Evolutionary conservation across 2,888 invertebrate genomes (phyloP), one percentile per base, ranked within the genome.

Genomic region (Panorpa germanica): DNA sequence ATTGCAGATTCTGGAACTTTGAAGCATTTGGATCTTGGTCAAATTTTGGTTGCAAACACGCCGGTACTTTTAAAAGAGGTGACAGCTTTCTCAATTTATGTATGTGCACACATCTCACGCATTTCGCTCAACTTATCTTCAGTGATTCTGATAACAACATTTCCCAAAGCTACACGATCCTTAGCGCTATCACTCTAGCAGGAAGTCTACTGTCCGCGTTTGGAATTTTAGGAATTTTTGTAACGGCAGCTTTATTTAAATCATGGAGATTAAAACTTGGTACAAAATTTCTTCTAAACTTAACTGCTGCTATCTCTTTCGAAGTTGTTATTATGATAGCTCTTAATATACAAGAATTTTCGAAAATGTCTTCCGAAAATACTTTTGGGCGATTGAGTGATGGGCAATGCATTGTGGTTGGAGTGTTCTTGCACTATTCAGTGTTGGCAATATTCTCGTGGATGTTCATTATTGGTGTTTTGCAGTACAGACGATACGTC

Each of bases 401-500:
- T 25, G 32, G 38, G 13, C 34, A 53, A 20, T 75, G 75, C 42
- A 57, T 69, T 23, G 40, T 54, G n/a, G 50, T 70, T 9, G 73
- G 74, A 4, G 63, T 66, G 5, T 39, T 64, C 4, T 47, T 75
- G 21, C 75, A 75, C 42, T 75, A 73, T 46, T 65, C 71, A 12
- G 62, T 75, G 19, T 48, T 75, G 25, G 63, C 70, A 3, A 63
- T 70, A 36, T 76, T 76, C 42, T 61, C 63, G 41, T 76, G 75
- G 76, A 75, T 75, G 74, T 48, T 74, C 13, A 66, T 75, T 32
- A 68, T 73, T 32, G 73, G 70, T 2, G 50, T 66, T 28, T 50
- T 74, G 32, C 74, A 74, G 46, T 75, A 72, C 45, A 59, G 71
- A 32, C 58, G 70, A 28, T 73, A 72, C 40, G 75, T 75, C 2